Percentiles rank a stretch among this genome's conserved stretches.
These are phyloP conservation scores for Eretmochelys imbricata DNA, from an alignment of 2,113 vertebrate genomes.

Conservation along the genomic window DNA sequence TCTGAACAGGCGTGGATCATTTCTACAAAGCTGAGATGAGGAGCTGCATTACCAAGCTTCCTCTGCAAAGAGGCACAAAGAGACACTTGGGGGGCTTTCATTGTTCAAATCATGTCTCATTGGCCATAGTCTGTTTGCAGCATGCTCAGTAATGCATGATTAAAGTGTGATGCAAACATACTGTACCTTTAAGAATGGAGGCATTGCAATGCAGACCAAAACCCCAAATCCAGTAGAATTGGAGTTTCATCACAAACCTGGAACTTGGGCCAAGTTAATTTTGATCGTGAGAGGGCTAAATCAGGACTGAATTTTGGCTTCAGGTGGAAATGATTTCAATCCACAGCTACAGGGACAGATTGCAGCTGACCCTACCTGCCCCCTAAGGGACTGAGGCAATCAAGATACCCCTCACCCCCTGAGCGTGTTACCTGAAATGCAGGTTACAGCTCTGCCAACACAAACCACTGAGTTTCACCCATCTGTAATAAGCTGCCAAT, in stretches of 20 bases:
- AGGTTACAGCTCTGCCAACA: neutral
- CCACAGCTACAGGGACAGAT: neutral
- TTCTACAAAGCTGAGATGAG: neutral
- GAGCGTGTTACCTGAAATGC: neutral
- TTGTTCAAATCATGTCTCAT: neutral
- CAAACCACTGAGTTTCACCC: neutral
- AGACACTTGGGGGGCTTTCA: rapidly evolving
- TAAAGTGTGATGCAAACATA: neutral
- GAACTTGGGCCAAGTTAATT: neutral
- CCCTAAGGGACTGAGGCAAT: neutral
- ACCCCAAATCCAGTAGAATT: rapidly evolving
- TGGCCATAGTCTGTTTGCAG: neutral
- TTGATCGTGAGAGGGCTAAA: neutral
- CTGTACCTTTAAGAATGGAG: neutral
- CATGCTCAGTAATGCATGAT: rapidly evolving
- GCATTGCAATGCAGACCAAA: neutral
- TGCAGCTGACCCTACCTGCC: neutral
- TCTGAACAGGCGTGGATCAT: neutral
- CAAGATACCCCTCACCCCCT: neutral
- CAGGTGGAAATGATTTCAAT: neutral
- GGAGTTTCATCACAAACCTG: neutral
- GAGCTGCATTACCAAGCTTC: neutral
- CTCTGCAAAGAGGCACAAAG: neutral
- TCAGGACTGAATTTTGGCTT: neutral
- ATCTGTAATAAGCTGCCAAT: neutral